These are phyloP conservation scores for Xanthorhoe designata DNA, from an alignment of 2,888 invertebrate genomes.

Conservation along the genomic window DNA sequence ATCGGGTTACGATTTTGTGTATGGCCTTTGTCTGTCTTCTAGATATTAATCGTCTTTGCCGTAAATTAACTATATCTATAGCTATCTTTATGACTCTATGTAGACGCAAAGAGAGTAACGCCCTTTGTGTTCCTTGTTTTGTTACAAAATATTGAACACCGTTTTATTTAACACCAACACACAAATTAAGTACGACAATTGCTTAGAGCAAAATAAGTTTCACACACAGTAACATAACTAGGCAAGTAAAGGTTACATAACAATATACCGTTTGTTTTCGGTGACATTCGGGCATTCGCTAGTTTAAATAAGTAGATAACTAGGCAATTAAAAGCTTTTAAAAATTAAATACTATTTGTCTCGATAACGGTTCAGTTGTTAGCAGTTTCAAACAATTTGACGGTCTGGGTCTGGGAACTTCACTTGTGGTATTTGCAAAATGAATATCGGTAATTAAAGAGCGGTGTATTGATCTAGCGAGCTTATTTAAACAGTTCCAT, in stretches of 20 bases:
- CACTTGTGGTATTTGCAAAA: slow-evolving; percentile 17
- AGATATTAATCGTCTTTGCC: too few relatives aligned
- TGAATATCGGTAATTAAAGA: slow-evolving; percentile 20
- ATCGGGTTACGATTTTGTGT: too few relatives aligned
- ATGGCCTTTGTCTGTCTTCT: too few relatives aligned
- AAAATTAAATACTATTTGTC: background rate
- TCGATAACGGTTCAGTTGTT: slow-evolving; percentile 15
- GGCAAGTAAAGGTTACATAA: slow-evolving; percentile 23
- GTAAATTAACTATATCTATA: slow-evolving; percentile 18
- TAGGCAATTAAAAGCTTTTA: background rate
- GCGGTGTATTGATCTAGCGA: slow-evolving; percentile 18
- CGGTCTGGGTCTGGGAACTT: slow-evolving; percentile 8
- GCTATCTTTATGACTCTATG: slow-evolving; percentile 59
- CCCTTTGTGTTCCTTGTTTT: slow-evolving; percentile 84
- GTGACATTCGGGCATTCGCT: background rate
- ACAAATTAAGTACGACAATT: slow-evolving; percentile 77
- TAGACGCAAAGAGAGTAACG: slow-evolving; percentile 80
- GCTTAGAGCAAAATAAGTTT: slow-evolving; percentile 66
- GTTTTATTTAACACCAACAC: slow-evolving; percentile 83
- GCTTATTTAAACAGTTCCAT: slow-evolving; percentile 19
- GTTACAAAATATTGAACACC: slow-evolving; percentile 85
- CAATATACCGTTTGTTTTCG: slow-evolving; percentile 1
- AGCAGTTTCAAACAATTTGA: slow-evolving; percentile 29
- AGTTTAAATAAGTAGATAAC: background rate
- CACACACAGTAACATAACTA: slow-evolving; percentile 61